Percentiles rank a stretch among this genome's conserved stretches.
Conservation (phyloP, 2,797 vertebrate genomes). For the Gambusia yucatana region DNA sequence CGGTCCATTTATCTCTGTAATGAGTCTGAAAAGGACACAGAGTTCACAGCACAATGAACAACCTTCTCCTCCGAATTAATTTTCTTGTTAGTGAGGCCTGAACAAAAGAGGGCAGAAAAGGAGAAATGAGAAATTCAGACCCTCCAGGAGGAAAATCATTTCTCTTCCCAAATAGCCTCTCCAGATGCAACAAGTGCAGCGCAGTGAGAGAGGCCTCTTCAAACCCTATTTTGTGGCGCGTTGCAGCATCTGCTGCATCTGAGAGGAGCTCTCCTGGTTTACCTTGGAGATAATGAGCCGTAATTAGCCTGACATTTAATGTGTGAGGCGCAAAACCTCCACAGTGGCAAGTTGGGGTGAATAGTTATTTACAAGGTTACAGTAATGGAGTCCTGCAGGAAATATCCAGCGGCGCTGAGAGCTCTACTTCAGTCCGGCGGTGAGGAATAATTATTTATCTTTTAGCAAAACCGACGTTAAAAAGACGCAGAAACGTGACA, state of each 20-base stretch:
- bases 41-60: constrained; percentile 36
- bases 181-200: constrained; percentile 19
- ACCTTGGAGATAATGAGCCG: constrained; percentile 62
- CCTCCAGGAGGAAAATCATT: constrained; percentile 14
- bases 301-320: constrained; percentile 79
- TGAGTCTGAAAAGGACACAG: constrained; percentile 33
- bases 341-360: constrained; percentile 62
- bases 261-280: constrained; percentile 44
- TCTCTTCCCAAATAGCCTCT: constrained; percentile 30
- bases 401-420: neutral
- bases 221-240: constrained; percentile 35
- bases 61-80: constrained; percentile 50
- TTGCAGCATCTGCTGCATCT: constrained; percentile 23
- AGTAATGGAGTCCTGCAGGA: constrained; percentile 1
- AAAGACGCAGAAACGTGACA: no score
- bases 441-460: neutral
- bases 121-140: constrained; percentile 27
- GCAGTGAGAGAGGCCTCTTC: constrained; percentile 36
- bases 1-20: constrained; percentile 29
- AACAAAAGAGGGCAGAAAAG: constrained; percentile 17
- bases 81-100: constrained; percentile 35
- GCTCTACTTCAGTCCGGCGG: neutral
- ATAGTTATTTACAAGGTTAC: constrained; percentile 49
- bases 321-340: constrained; percentile 60
- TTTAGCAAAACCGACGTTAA: neutral